Conservation (phyloP, 2,888 invertebrate species). For the Geotrupes spiniger region DNA sequence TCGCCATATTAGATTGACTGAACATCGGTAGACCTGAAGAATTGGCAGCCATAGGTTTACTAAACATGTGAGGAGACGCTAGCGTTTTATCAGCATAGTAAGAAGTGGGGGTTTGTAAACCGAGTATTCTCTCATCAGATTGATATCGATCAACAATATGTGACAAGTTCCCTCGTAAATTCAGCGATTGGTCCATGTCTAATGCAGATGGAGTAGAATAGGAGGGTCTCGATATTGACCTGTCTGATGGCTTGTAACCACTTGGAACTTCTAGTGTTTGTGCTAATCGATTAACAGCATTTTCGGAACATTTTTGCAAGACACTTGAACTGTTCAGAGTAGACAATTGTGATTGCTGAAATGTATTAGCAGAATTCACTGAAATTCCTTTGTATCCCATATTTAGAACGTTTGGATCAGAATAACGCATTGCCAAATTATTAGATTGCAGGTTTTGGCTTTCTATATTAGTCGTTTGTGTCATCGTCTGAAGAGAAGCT, state of each 20-base stretch:
- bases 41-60: slow-evolving; percentile 41
- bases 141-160: slow-evolving; percentile 61
- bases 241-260: slow-evolving; percentile 28
- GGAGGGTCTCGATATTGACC: slow-evolving; percentile 36
- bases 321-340: slow-evolving; percentile 13
- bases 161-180: slow-evolving; percentile 53
- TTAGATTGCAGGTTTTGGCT: slow-evolving; percentile 14
- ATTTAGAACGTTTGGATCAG: slow-evolving; percentile 19
- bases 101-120: slow-evolving; percentile 51
- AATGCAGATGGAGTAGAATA: slow-evolving; percentile 46
- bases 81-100: slow-evolving; percentile 48
- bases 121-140: slow-evolving; percentile 55
- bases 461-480: slow-evolving; percentile 21
- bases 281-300: slow-evolving; percentile 7
- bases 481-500: slow-evolving; percentile 16
- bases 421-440: slow-evolving; percentile 24
- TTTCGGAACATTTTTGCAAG: slow-evolving; percentile 12
- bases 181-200: slow-evolving; percentile 53
- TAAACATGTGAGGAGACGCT: slow-evolving; percentile 41
- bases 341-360: slow-evolving; percentile 2
- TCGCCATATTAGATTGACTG: slow-evolving; percentile 42
- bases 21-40: slow-evolving; percentile 43
- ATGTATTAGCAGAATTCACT: slow-evolving; percentile 5
- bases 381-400: slow-evolving; percentile 22
- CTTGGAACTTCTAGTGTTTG: slow-evolving; percentile 17